Base-by-base conservation (phyloP, 1,140 invertebrate species). In the Anthonomus grandis region DNA sequence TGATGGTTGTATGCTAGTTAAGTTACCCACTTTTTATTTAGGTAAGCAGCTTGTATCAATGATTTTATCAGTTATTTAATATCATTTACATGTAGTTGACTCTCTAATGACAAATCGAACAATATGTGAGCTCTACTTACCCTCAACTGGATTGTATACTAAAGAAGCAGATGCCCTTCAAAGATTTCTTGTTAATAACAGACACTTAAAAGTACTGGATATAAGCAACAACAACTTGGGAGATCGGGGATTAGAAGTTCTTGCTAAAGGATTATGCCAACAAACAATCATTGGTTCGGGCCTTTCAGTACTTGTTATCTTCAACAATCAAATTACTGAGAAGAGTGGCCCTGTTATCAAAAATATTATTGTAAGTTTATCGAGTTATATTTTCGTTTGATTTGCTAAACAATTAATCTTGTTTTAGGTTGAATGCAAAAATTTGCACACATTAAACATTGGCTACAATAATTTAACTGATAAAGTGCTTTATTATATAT, bases 201-300 rank as follows among this genome's bases (percentile, higher is more conserved):
- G 42, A 27, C 57, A 64, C 47, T 54, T 72, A 9, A 64, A 66
- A 57, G 63, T 70, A 12, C 53, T 72, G 27, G 66, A 72, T 50
- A 64, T 72, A n/a, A 69, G 70, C 58, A 72, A 72, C 57, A 72
- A 72, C 54, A 59, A 51, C 31, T 68, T 72, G 36, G 70, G 70
- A 22, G 70, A 72, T 63, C 58, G 67, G 15, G 70, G 70, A 6
- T 63, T 72, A 25, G 66, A 70, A 37, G 60, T 53, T 12, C 45
- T 71, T 10, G 60, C 68, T 8, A 67, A 66, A 61, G 70, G 68
- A 37, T 57, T 72, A 15, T 57, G 58, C 37, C 62, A 63, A 44
- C 70, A 72, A 41, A 59, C 51, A 3, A 48, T 37, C 22, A 18
- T 50, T 38, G 63, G 57, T 46, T 22, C 52, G 42, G 70, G 67